Base-by-base conservation (phyloP, 1,140 invertebrate species). In the Himalopsyche phryganea region DNA sequence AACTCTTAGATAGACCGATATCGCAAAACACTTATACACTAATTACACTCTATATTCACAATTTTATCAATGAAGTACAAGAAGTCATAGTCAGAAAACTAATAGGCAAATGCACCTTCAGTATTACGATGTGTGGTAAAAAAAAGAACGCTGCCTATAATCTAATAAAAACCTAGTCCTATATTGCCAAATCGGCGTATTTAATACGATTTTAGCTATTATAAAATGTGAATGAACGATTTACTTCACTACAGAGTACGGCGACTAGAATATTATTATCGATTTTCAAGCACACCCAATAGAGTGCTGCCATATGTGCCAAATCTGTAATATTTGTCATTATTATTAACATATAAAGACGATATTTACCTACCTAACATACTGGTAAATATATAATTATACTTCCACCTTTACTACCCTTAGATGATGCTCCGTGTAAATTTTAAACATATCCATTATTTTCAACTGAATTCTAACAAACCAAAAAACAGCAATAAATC, bases 231-330 rank as follows among this genome's bases (percentile, higher is more conserved):
- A 23, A 46, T 46, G 2, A 5, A 46, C 10, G 11, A 46, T 46
- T 19, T 15, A 18, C n/a, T 15, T 46, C 18, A 19, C n/a, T 46
- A 17, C 19, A n/a, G 44, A n/a, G 10, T 46, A 46, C 44, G 18
- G 44, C 44, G 44, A 46, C 44, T 19, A 15, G 44, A 46, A 28
- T 28, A 28, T 5, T 40, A 11, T n/a, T 46, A 46, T 46, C 44
- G 44, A 46, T 46, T 46, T 46, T 46, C 18, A 23, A 46, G 44
- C 44, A 46, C 44, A 46, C 44, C 44, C 44, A 19, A 17, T 18
- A 11, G 6, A 23, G 15, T 23, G 44, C 11, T 17, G 44, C 44
- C 18, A 46, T 15, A 19, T 15, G 2, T n/a, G 7, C 9, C 9
- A 28, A 28, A 28, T 28, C 23, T 28, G 23, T 9, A 5, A 9